Conservation (phyloP, 2,113 vertebrate species). For the Aptenodytes patagonicus region DNA sequence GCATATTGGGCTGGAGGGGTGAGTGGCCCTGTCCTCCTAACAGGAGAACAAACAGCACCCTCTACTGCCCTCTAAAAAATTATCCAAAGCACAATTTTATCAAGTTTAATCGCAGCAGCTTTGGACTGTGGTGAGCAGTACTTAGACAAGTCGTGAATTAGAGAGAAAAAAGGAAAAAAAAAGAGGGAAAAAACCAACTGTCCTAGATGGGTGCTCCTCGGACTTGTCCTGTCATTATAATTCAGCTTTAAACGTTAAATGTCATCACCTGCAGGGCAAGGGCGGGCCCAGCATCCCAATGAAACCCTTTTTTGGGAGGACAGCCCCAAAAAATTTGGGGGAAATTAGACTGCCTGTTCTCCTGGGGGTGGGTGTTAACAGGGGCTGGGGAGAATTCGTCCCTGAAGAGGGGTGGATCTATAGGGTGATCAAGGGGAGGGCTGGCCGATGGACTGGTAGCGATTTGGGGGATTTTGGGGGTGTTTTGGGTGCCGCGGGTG, state of each 20-base stretch:
- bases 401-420: not conserved
- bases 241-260: not conserved
- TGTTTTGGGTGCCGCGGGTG: not conserved
- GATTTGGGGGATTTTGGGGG: not conserved
- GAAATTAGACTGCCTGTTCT: not conserved
- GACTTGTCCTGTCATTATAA: not conserved
- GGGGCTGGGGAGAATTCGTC: rapidly evolving
- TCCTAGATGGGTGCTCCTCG: not conserved
- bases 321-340: too few relatives aligned
- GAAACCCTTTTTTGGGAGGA: not conserved
- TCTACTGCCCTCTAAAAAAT: not conserved
- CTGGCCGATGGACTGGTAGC: rapidly evolving
- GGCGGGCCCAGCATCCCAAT: rapidly evolving
- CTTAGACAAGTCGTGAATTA: not conserved
- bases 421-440: not conserved
- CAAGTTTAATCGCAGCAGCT: not conserved
- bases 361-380: rapidly evolving
- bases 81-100: not conserved
- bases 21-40: not conserved
- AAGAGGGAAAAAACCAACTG: not conserved
- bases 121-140: not conserved
- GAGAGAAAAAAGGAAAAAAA: not conserved
- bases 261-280: rapidly evolving
- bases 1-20: not conserved
- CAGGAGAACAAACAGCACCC: not conserved